Evolutionary conservation across 2,888 invertebrate genomes (phyloP).

Genomic region (Cephus spinipes): DNA sequence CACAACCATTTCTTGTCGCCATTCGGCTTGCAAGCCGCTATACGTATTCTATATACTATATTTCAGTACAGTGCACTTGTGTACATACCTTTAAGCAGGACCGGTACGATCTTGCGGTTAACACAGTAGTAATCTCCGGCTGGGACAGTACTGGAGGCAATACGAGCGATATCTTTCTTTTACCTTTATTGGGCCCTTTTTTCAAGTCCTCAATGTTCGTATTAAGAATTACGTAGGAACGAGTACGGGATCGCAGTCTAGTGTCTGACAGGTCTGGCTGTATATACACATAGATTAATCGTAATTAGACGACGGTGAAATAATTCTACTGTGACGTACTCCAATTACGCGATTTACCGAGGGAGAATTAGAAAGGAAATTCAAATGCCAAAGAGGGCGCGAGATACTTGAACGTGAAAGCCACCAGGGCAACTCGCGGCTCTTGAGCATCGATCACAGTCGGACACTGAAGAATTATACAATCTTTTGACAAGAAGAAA

Average conservation of each 20-base stretch:
- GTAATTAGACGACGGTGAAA: background rate
- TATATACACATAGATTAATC: background rate
- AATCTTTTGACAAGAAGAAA: background rate
- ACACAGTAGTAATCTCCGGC: background rate
- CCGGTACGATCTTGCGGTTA: background rate
- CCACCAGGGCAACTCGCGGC: background rate
- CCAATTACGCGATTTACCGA: slow-evolving; percentile 4
- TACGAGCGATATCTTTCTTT: background rate
- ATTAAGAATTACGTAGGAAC: background rate
- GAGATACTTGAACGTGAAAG: background rate
- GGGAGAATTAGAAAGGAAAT: slow-evolving; percentile 26
- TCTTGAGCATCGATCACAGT: background rate
- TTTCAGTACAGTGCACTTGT: background rate
- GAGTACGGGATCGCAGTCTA: background rate
- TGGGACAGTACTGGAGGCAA: background rate
- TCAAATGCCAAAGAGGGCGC: background rate
- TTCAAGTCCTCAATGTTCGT: background rate
- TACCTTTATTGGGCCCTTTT: background rate
- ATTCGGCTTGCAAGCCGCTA: background rate
- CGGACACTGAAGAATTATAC: background rate
- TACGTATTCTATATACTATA: background rate
- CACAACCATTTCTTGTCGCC: background rate
- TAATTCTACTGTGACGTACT: background rate
- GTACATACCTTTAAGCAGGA: background rate
- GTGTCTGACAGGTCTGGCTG: background rate